Evolutionary conservation across 2,888 invertebrate genomes (phyloP), one percentile per base, ranked within the genome.

Genomic region (Conomelus anceps): DNA sequence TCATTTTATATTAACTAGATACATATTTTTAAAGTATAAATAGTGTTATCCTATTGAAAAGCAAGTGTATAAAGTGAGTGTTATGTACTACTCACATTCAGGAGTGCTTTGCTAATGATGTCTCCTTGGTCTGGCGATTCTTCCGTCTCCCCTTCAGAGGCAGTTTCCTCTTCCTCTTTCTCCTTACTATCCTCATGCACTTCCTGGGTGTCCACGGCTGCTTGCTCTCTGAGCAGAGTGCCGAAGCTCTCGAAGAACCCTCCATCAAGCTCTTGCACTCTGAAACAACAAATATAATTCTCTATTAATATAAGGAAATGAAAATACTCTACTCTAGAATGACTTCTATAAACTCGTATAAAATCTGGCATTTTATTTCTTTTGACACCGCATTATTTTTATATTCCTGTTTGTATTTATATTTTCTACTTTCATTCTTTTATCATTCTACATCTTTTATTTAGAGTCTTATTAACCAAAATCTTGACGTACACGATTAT

Each of bases 161-260:
- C 90, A 22, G 90, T 90, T 22, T 89, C 92, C 88, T 89, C 90
- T 29, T 91, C 89, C 89, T 41, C 26, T 89, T 90, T 88, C 89
- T 91, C 88, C 90, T 93, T 93, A 90, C 94, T 94, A 0, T 92
- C 91, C n/a, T 91, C 92, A 89, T 90, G 91, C 20, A 92, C 90
- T 86, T 86, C 86, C 22, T 86, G 23, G 6, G 24, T 24, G 29
- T 86, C 86, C 84, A 91, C 90, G 9, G 89, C 84, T 9, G 91
- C 91, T 22, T 90, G 88, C 63, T 92, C 91, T 88, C 91, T 90
- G 13, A 97, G 93, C 88, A 97, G 94, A 0, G 96, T 96, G 0
- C 97, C 97, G 92, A 97, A 96, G 92, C 96, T 96, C 93, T 97
- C 97, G 93, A 97, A 97, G 93, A 97, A 97, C 88, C 97, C 96